These are phyloP conservation scores for Hyperoodon ampullatus DNA, from an alignment of 2,113 vertebrate species.

Conservation along the genomic window DNA sequence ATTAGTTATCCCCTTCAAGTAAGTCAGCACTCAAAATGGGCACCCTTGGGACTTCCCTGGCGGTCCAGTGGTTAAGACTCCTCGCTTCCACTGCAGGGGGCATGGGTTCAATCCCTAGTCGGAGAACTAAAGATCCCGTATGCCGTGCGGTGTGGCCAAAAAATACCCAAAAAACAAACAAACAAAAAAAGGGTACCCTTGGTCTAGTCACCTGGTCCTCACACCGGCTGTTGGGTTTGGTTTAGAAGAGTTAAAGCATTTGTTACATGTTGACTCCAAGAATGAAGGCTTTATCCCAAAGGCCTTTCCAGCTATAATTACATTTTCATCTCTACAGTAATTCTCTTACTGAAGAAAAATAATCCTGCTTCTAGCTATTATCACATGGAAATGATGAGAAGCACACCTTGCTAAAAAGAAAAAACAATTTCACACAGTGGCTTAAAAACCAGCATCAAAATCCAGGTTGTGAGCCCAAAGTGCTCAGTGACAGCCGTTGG, in stretches of 20 bases:
- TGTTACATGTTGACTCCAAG: neutral
- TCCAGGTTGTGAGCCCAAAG: neutral
- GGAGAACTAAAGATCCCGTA: neutral
- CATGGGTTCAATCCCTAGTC: neutral
- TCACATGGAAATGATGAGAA: neutral
- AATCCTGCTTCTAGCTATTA: neutral
- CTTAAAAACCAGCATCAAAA: neutral
- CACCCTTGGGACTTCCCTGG: neutral
- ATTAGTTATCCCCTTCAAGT: neutral
- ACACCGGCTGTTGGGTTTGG: no score
- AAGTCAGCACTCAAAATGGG: neutral
- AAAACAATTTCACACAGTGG: neutral
- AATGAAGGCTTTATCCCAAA: neutral
- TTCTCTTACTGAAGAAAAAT: neutral
- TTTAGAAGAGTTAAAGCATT: neutral
- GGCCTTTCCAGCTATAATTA: neutral
- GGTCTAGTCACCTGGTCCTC: neutral
- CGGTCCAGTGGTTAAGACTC: neutral
- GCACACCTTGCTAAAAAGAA: neutral
- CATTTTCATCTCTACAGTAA: neutral
- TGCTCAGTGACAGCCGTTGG: neutral
- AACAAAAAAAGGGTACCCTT: fast-evolving
- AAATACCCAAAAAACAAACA: fast-evolving
- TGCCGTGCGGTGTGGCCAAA: no score
- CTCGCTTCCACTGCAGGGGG: neutral